These are phyloP conservation scores for Pasiphila rectangulata DNA, from an alignment of 2,888 invertebrate genomes.

Conservation along the genomic window DNA sequence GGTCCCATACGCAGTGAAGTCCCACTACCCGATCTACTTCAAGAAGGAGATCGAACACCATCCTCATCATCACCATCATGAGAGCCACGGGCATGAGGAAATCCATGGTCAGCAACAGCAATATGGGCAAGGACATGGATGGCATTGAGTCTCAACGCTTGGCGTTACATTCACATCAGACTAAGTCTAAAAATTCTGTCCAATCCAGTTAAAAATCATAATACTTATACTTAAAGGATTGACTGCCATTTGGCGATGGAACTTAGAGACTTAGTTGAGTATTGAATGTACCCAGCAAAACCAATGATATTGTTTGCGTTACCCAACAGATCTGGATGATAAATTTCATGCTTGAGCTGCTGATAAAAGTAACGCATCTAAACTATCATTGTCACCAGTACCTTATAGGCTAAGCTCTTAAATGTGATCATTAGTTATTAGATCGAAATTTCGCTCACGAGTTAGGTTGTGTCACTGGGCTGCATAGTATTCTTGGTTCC, in stretches of 20 bases:
- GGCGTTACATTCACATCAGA: background rate
- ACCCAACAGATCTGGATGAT: background rate
- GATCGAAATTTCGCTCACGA: conserved; percentile 58
- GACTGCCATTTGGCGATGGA: background rate
- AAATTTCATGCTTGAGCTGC: background rate
- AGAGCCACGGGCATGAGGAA: conserved; percentile 33
- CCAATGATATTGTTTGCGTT: conserved; percentile 4
- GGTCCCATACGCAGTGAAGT: conserved; percentile 88
- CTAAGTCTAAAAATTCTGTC: background rate
- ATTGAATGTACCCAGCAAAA: background rate
- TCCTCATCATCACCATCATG: conserved; percentile 49
- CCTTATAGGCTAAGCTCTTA: conserved; percentile 76
- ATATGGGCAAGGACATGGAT: conserved; percentile 55
- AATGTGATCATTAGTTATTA: conserved; percentile 79
- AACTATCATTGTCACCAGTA: conserved; percentile 58
- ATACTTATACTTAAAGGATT: no score
- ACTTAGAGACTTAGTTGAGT: background rate
- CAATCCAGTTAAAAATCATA: no score
- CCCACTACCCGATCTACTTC: conserved; percentile 84
- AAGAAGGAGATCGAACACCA: conserved; percentile 80
- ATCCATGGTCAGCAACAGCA: conserved; percentile 50
- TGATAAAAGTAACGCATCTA: conserved; percentile 8
- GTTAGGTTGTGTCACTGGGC: conserved; percentile 48
- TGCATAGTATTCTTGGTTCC: conserved; percentile 20
- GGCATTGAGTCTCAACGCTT: conserved; percentile 55